phyloP scores from a whole-genome alignment of 2,797 vertebrate genomes.

The Thaleichthys pacificus region DNA sequence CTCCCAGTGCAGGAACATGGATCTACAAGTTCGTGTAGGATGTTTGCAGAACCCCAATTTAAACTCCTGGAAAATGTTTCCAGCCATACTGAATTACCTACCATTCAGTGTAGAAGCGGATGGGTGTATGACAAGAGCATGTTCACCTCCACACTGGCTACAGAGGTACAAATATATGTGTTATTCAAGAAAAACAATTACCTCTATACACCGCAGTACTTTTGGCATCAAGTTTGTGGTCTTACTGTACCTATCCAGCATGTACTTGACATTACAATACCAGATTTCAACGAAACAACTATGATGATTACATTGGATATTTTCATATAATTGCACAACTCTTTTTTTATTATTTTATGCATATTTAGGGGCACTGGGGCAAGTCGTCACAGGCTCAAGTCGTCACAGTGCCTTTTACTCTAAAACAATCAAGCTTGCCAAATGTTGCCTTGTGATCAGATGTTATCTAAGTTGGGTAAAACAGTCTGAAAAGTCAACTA shows the following conservation, averaged over 20 bases:
- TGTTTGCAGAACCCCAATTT: constrained; percentile 72
- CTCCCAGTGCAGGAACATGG: constrained; percentile 73
- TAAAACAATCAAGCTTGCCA: too few species aligned
- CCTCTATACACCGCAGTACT: neutral
- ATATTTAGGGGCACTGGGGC: too few species aligned
- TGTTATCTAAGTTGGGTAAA: too few species aligned
- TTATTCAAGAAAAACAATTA: neutral
- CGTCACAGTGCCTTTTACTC: too few species aligned
- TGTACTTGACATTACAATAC: neutral
- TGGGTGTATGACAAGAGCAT: constrained; percentile 83
- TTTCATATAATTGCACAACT: too few species aligned
- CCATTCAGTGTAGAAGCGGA: constrained; percentile 73
- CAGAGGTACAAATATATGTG: constrained; percentile 76
- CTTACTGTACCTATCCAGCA: neutral
- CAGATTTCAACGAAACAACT: neutral
- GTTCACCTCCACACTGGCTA: constrained; percentile 82
- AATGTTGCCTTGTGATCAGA: too few species aligned
- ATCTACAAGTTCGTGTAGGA: constrained; percentile 74
- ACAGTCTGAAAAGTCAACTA: too few species aligned
- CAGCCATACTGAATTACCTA: constrained; percentile 21
- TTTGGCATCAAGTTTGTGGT: neutral
- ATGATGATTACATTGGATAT: too few species aligned
- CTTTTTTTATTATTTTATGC: too few species aligned
- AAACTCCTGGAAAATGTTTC: constrained; percentile 59
- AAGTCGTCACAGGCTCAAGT: too few species aligned